These are phyloP conservation scores for Sebastes umbrosus DNA, from an alignment of 2,797 vertebrate species.

Conservation along the genomic window DNA sequence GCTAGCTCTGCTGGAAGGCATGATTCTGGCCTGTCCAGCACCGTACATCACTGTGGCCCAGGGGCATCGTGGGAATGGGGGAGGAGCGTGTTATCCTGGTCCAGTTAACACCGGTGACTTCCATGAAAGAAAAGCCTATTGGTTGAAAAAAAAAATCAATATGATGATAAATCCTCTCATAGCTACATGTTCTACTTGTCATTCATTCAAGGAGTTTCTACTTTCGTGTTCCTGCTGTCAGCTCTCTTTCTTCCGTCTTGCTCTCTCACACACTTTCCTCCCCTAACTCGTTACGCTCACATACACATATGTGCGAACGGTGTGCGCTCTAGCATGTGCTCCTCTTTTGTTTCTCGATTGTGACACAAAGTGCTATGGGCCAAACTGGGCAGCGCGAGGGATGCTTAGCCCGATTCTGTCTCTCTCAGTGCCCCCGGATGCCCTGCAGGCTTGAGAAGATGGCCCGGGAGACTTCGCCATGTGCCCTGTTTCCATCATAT, in stretches of 20 bases:
- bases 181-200: background rate
- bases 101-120: constrained; percentile 71
- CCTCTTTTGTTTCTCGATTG: constrained; percentile 70
- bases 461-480: constrained; percentile 63
- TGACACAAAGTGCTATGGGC: constrained; percentile 80
- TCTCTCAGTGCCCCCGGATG: constrained; percentile 66
- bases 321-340: constrained; percentile 73
- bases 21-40: constrained; percentile 81
- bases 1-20: constrained; percentile 83
- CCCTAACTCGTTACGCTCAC: background rate
- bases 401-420: constrained; percentile 77
- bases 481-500: constrained; percentile 54
- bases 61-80: constrained; percentile 57
- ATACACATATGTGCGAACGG: constrained; percentile 36
- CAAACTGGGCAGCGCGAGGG: constrained; percentile 61
- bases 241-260: background rate
- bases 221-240: background rate
- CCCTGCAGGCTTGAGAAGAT: constrained; percentile 63
- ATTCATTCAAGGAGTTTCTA: background rate
- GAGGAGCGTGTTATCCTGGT: constrained; percentile 71
- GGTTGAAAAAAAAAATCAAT: background rate
- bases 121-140: constrained; percentile 29
- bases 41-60: constrained; percentile 76
- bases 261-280: constrained; percentile 1
- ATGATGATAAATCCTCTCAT: background rate